Evolutionary conservation across 2,113 vertebrate genomes (phyloP), one percentile per base, ranked within the genome.

Genomic region (Nibea albiflora): DNA sequence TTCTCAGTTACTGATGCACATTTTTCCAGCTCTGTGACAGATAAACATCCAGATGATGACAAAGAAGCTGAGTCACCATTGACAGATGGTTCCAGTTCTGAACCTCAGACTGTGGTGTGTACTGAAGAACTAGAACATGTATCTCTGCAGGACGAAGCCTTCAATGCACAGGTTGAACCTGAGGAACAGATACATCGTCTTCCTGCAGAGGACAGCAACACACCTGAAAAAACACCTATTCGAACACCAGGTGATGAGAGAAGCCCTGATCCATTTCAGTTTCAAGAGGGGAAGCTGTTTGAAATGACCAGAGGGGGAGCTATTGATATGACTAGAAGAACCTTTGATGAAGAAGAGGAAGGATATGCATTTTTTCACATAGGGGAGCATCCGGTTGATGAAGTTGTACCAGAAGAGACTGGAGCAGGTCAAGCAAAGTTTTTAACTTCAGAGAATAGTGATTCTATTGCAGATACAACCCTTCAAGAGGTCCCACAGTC

Each of bases 301-400:
- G 98, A 99, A 92, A 99, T 99, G 98, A 99, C 98, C 39, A 96
- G 98, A 86, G 97, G 98, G 57, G 98, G 98, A 12, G 98, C 98
- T 67, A 97, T 99, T 90, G 98, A 99, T 87, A 97, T 99, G 97
- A 98, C 97, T 80, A 97, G 96, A 93, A 95, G 96, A 61, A 96
- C 92, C 81, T 95, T 95, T 72, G 94, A 95, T 19, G 97, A 98
- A 75, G 96, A 98, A 80, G 82, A 46, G n/a, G 88, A 90, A 76
- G 93, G 85, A 35, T 96, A 96, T 88, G 95, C 94, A 46, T 97
- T 99, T 94, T 97, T 98, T 87, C 96, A 97, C 83, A 93, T 97
- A 47, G 96, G 93, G 80, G 95, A 95, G 63, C 92, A 90, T 78
- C 73, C 78, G 42, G 58, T 87, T 69, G 88, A 93, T 65, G 89